Base-by-base conservation (phyloP, 2,797 vertebrate genomes). In the Clarias fuscus region DNA sequence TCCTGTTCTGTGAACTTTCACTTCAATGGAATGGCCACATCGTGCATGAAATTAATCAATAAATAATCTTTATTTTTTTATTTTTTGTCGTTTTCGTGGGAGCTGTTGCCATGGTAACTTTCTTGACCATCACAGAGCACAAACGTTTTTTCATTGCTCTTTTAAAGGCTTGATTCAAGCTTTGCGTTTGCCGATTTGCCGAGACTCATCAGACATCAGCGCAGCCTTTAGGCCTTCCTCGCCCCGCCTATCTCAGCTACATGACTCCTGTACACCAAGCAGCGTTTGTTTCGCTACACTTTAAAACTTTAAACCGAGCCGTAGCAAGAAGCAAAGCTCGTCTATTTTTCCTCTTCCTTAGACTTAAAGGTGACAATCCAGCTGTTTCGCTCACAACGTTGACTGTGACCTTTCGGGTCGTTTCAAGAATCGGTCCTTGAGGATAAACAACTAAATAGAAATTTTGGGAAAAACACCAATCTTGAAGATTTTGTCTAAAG, bases 181-280 rank as follows among this genome's bases (percentile, higher is more conserved):
- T 73, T 53, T 8, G 68, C 37, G 43, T 30, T 62, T 20, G 56
- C 58, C 37, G 76, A 78, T 78, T 70, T 86, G 79, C 48, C 56
- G 24, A 72, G 81, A 89, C 48, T 62, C 70, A 71, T 82, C 48
- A 76, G 20, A 77, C 75, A 84, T 77, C 77, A 27, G 37, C 30
- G 4, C 37, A 43, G 27, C 53, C 10, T 82, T 80, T 56, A 71
- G 59, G 70, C 37, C 22, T 40, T 83, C 37, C n/a, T 17, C 15
- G 40, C 7, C 17, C 33, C 27, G 40, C 62, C 58, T 58, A 53
- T 37, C 82, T 68, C 30, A 17, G 62, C 10, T 64, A 17, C 14
- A 75, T 24, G 5, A 40, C 59, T 82, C 67, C 37, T 48, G 61
- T 27, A 37, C 84, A 53, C 76, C 65, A 53, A 7, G 59, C 73